Evolutionary conservation across 2,797 vertebrate species (phyloP).

Genomic region (Malurus leucopterus): DNA sequence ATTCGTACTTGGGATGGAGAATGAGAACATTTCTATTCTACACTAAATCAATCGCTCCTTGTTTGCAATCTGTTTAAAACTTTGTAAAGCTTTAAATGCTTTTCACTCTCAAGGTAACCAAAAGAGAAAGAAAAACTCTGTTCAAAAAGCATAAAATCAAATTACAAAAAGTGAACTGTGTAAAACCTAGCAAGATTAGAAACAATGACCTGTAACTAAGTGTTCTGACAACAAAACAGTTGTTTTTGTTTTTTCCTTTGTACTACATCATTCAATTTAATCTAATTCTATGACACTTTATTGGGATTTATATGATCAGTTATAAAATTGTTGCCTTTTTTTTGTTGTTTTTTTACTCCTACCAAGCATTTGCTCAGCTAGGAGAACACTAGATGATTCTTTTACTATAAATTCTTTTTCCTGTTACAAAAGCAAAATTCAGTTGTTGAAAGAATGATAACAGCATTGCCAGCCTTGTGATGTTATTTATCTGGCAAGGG

Average conservation of each 20-base stretch:
- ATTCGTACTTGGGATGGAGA: background rate
- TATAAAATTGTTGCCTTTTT: background rate
- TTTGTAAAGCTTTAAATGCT: background rate
- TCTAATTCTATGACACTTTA: background rate
- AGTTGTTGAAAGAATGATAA: background rate
- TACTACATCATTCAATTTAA: background rate
- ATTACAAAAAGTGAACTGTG: background rate
- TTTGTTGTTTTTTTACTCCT: background rate
- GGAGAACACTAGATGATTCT: background rate
- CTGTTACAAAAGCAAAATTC: background rate
- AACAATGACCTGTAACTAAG: background rate
- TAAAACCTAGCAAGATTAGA: background rate
- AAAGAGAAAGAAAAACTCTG: background rate
- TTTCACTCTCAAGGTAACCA: background rate
- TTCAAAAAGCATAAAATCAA: background rate
- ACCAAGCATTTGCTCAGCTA: background rate
- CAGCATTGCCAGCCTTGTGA: background rate
- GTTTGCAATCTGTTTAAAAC: background rate
- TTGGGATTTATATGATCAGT: background rate
- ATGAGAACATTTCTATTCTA: background rate
- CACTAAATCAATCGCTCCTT: background rate
- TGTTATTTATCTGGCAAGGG: background rate
- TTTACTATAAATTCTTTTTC: background rate
- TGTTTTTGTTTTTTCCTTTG: background rate
- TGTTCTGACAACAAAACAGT: background rate